Percentiles rank a stretch among this genome's conserved stretches.
Evolutionary conservation across 2,888 invertebrate genomes (phyloP).

Genomic region (Phrixothrix hirtus): DNA sequence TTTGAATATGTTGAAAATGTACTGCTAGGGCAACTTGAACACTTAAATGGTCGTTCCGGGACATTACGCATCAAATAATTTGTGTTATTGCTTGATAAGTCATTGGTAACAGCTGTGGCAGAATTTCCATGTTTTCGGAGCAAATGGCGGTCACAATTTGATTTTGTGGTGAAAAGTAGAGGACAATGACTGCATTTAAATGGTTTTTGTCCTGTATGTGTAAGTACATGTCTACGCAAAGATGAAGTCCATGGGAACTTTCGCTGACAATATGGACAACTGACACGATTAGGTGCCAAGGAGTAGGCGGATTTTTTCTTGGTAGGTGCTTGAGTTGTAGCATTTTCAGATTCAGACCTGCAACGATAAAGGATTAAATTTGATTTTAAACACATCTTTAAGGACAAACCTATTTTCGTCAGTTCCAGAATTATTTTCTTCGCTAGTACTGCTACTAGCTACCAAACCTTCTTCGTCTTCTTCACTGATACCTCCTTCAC

Average conservation of each 20-base stretch:
- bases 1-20: slow-evolving; percentile 81
- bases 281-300: slow-evolving; percentile 89
- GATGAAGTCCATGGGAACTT: slow-evolving; percentile 98
- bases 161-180: slow-evolving; percentile 93
- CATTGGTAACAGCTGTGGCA: slow-evolving; percentile 51
- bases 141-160: slow-evolving; percentile 94
- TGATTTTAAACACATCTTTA: no score
- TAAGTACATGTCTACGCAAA: slow-evolving; percentile 89
- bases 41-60: slow-evolving; percentile 78
- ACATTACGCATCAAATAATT: slow-evolving; percentile 66
- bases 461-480: slow-evolving; percentile 80
- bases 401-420: slow-evolving; percentile 75
- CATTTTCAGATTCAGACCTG: slow-evolving; percentile 69
- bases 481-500: slow-evolving; percentile 57
- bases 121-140: slow-evolving; percentile 79
- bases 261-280: slow-evolving; percentile 90
- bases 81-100: slow-evolving; percentile 41
- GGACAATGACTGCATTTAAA: slow-evolving; percentile 94
- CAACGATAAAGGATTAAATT: slow-evolving; percentile 38
- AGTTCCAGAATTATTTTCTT: slow-evolving; percentile 81
- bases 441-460: slow-evolving; percentile 77
- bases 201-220: slow-evolving; percentile 96
- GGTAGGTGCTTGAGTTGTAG: slow-evolving; percentile 58
- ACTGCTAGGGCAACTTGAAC: slow-evolving; percentile 79
- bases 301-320: slow-evolving; percentile 96